Evolutionary conservation across 64 coral and sea anemone genomes (phyloP), one percentile per base, ranked within the genome.

Genomic region (Pocillopora damicornis): DNA sequence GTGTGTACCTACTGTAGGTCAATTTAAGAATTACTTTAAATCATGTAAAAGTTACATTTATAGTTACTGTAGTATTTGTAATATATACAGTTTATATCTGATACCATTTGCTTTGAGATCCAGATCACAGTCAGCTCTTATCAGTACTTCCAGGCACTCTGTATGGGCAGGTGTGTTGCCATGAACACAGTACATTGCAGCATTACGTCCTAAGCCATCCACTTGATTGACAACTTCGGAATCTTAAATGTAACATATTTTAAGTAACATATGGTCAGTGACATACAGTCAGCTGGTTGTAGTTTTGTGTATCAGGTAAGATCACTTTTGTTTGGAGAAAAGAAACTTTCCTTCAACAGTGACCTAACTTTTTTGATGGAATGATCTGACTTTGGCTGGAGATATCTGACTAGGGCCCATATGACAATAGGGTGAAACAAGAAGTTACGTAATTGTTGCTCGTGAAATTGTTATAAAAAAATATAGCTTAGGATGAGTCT

Each of bases 41-140:
- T 26, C 0, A 1, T 51, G 42, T 51, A 51, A 51, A 51, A 51
- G 42, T 51, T 51, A 51, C 42, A 51, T 7, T 51, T 51, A 51
- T 30, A 30, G 30, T 30, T 30, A 30, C 30, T 30, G 42, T 51
- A 51, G 3, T 51, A 0, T 51, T 51, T 51, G 15, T 66, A 22
- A 66, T 18, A 18, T 66, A 66, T 15, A 15, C 15, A 69, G 11
- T 7, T 2, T 14, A 23, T 25, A 3, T 25, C 11, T 77, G 35
- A 76, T 87, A 98, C 96, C 96, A 92, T 94, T 94, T n/a, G 92
- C 92, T 37, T 94, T 90, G 73, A 88, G 89, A 64, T 98, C 87
- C 25, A 94, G 18, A 56, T 92, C 62, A 74, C 66, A 87, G 9
- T 90, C 61, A 66, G 87, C 89, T 72, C 37, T 88, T 34, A 91